phyloP scores from a whole-genome alignment of 92 coral and sea anemone species.

The Paragorgia papillata region DNA sequence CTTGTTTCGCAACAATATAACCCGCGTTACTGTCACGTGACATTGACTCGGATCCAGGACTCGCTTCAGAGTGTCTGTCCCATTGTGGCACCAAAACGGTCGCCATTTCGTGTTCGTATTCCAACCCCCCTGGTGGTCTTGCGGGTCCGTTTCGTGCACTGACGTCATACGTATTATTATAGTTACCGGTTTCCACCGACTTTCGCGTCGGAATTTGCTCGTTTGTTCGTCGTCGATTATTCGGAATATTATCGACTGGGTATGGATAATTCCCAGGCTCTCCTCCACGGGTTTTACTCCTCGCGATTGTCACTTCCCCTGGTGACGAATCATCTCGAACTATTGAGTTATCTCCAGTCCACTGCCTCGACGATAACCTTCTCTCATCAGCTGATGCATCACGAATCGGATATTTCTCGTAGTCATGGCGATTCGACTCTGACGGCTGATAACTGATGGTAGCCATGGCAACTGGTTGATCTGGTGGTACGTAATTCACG shows the following conservation, averaged over 20 bases:
- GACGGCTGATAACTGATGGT: too few relatives aligned
- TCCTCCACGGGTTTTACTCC: not conserved
- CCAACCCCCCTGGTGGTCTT: not conserved
- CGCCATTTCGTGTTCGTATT: conserved; percentile 6
- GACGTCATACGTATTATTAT: not conserved
- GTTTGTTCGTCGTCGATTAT: not conserved
- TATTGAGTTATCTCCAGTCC: not conserved
- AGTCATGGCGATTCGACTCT: not conserved
- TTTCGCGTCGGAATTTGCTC: conserved; percentile 5
- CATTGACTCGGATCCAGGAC: not conserved
- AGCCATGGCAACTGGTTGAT: too few relatives aligned
- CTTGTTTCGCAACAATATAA: conserved; percentile 31
- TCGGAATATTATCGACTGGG: not conserved
- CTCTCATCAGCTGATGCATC: not conserved
- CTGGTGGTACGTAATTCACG: not conserved
- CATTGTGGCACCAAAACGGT: not conserved
- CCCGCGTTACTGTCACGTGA: not conserved
- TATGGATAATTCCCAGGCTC: not conserved
- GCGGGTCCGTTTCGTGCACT: not conserved
- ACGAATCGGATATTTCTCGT: not conserved
- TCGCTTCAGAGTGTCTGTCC: not conserved
- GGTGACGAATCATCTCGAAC: conserved; percentile 3
- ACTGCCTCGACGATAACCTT: not conserved
- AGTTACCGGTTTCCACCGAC: not conserved
- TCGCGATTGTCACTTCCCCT: conserved; percentile 5